These are phyloP conservation scores for Temnothorax longispinosus DNA, from an alignment of 1,140 invertebrate species.

Conservation along the genomic window DNA sequence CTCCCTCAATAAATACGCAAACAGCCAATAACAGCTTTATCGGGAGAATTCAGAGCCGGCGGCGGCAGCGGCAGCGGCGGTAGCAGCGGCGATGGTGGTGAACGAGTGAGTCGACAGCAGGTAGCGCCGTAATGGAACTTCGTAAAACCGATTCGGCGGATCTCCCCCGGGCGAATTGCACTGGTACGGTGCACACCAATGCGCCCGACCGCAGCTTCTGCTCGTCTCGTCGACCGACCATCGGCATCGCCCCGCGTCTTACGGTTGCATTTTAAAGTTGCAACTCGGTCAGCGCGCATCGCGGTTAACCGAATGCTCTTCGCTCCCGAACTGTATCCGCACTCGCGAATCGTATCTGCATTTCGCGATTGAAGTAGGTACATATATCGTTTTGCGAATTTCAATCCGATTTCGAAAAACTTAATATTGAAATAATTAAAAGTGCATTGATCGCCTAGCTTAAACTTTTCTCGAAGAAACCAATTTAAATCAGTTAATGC, in stretches of 20 bases:
- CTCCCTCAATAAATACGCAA: constrained; percentile 61
- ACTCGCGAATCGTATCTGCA: constrained; percentile 12
- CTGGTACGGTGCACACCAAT: constrained; percentile 40
- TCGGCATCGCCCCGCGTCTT: constrained; percentile 32
- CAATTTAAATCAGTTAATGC: neutral
- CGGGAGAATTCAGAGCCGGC: constrained; percentile 47
- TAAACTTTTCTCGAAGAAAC: neutral
- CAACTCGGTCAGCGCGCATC: constrained; percentile 33
- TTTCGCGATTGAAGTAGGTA: neutral
- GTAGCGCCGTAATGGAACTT: constrained; percentile 57
- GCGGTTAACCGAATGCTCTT: constrained; percentile 36
- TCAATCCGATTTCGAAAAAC: neutral
- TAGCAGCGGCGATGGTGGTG: constrained; percentile 6
- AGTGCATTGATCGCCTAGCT: neutral
- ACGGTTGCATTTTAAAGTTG: constrained; percentile 54
- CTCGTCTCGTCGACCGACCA: constrained; percentile 18
- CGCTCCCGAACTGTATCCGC: neutral
- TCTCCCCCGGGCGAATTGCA: constrained; percentile 52
- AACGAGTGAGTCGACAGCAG: constrained; percentile 56
- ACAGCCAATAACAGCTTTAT: constrained; percentile 62
- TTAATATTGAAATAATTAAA: neutral
- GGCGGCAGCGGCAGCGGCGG: constrained; percentile 14
- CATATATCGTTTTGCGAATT: neutral
- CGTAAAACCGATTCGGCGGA: constrained; percentile 57
- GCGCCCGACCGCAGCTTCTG: constrained; percentile 50